These are phyloP conservation scores for Troides helena DNA, from an alignment of 2,888 invertebrate genomes.

Conservation along the genomic window DNA sequence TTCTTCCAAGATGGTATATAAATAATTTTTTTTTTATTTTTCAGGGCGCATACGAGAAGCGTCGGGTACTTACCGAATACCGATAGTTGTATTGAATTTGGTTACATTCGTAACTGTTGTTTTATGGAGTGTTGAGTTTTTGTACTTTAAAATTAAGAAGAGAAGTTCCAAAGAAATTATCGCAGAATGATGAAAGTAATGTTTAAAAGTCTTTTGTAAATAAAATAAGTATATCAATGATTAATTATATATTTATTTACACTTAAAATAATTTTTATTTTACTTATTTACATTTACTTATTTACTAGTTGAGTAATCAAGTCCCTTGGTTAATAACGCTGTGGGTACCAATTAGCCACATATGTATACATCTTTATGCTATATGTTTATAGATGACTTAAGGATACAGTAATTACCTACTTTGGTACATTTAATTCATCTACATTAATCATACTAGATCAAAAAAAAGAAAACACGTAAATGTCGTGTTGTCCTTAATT, in stretches of 20 bases:
- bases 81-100: constrained; percentile 81
- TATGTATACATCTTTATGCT: constrained; percentile 3
- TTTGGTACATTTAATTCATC: constrained; percentile 49
- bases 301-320: constrained; percentile 24
- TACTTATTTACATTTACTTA: constrained; percentile 28
- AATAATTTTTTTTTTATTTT: constrained; percentile 39
- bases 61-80: constrained; percentile 80
- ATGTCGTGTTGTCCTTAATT: constrained; percentile 55
- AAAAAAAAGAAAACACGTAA: constrained; percentile 60
- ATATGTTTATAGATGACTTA: constrained; percentile 22
- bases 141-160: constrained; percentile 59
- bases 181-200: constrained; percentile 10
- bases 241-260: constrained; percentile 24
- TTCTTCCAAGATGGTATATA: too few relatives aligned
- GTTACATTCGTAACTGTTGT: constrained; percentile 80
- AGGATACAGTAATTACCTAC: constrained; percentile 42
- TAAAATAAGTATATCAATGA: constrained; percentile 12
- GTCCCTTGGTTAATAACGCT: constrained; percentile 31
- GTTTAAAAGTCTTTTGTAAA: constrained; percentile 15
- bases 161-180: constrained; percentile 38
- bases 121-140: constrained; percentile 80
- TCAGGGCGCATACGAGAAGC: constrained; percentile 82
- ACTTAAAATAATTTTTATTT: constrained; percentile 10
- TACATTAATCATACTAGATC: constrained; percentile 37
- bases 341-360: constrained; percentile 35